These are phyloP conservation scores for Nudaria mundana DNA, from an alignment of 2,888 invertebrate species.

Conservation along the genomic window DNA sequence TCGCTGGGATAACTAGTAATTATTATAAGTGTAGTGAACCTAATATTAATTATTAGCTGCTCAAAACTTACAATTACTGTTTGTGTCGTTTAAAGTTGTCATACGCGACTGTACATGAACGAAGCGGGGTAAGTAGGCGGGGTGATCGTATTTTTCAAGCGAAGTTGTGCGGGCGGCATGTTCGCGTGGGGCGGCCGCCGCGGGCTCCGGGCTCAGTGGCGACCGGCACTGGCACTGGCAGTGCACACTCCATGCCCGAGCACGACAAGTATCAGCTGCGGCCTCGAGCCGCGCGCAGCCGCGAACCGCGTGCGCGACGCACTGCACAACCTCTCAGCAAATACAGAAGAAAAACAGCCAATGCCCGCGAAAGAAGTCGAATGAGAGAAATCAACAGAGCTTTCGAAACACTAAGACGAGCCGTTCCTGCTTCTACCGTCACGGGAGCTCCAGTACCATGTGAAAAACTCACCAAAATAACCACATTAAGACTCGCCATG, in stretches of 20 bases:
- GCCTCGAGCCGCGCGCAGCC: conserved; percentile 73
- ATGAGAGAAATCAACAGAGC: conserved; percentile 96
- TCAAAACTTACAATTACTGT: conserved; percentile 18
- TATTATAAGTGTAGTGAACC: no score
- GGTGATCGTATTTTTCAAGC: conserved; percentile 61
- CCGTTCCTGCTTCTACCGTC: conserved; percentile 84
- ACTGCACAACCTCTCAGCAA: conserved; percentile 90
- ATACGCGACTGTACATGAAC: conserved; percentile 65
- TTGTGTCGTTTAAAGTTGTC: conserved; percentile 29
- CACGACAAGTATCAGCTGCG: conserved; percentile 80
- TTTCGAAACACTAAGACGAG: conserved; percentile 89
- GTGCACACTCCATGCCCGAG: conserved; percentile 72
- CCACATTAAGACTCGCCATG: conserved; percentile 92
- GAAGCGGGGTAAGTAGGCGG: conserved; percentile 69
- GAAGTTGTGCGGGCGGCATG: conserved; percentile 51
- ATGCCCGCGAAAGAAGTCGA: conserved; percentile 91
- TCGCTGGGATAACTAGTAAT: no score
- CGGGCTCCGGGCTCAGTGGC: no score
- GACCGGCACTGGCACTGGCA: neutral
- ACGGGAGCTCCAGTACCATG: conserved; percentile 80
- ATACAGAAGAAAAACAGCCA: conserved; percentile 94
- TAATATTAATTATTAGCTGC: no score
- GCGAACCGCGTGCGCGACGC: conserved; percentile 80
- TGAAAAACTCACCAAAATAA: conserved; percentile 94
- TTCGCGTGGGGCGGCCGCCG: conserved; percentile 37